These are phyloP conservation scores for Scolopax bukidnonensis DNA, from an alignment of 2,797 vertebrate genomes.

Conservation along the genomic window DNA sequence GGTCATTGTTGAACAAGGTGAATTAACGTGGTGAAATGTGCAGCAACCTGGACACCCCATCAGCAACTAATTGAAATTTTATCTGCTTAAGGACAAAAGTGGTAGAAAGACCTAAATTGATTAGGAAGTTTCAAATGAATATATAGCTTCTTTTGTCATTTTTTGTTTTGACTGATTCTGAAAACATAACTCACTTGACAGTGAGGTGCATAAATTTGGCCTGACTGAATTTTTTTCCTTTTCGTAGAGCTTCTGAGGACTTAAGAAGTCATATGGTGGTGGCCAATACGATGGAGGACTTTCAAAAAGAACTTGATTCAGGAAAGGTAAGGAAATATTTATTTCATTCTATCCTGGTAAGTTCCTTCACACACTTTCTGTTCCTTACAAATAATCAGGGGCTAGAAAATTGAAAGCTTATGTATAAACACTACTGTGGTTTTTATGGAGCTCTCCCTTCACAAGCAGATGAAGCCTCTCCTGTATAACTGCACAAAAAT, in stretches of 20 bases:
- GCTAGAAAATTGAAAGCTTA: neutral
- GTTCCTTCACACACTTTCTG: neutral
- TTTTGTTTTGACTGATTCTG: neutral
- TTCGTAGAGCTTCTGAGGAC: constrained; percentile 87
- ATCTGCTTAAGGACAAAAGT: neutral
- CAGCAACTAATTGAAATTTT: neutral
- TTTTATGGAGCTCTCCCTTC: neutral
- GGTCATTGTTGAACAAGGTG: neutral
- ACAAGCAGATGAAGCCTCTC: neutral
- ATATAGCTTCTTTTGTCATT: neutral
- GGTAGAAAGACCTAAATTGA: neutral
- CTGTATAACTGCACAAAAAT: neutral
- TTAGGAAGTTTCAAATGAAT: neutral
- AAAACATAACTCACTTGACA: neutral
- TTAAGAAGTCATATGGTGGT: constrained; percentile 91
- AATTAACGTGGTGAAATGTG: neutral
- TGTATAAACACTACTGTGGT: neutral
- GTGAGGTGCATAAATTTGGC: neutral
- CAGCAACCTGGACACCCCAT: neutral
- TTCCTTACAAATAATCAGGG: neutral
- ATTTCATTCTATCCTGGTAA: neutral
- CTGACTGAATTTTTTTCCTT: neutral
- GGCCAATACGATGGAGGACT: constrained; percentile 89
- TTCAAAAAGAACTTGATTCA: constrained; percentile 91
- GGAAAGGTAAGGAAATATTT: constrained; percentile 84